These are phyloP conservation scores for Planiliza haematocheilus DNA, from an alignment of 2,113 vertebrate genomes.

Conservation along the genomic window DNA sequence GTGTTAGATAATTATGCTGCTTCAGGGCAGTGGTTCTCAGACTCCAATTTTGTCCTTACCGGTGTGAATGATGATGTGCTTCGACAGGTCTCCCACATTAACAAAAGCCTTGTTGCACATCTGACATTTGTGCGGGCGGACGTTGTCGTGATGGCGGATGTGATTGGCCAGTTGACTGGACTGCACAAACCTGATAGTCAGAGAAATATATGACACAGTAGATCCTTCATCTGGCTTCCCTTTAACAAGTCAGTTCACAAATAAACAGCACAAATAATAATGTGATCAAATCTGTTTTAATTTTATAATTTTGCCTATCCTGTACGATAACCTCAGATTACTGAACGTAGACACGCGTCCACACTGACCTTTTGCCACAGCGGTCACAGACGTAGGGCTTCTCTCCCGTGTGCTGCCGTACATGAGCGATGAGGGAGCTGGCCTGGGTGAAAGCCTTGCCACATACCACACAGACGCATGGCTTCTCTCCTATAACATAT, in stretches of 20 bases:
- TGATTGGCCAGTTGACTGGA: conserved; percentile 99
- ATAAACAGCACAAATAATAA: no score
- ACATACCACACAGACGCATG: conserved; percentile 93
- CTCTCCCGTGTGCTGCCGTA: conserved; percentile 97
- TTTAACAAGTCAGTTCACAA: background rate
- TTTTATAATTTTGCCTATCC: no score
- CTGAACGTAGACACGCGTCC: no score
- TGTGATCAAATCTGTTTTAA: no score
- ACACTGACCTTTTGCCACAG: conserved; percentile 93
- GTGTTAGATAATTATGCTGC: no score
- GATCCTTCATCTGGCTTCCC: no score
- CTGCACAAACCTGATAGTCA: conserved; percentile 90
- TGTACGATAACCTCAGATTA: no score
- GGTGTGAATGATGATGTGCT: conserved; percentile 99
- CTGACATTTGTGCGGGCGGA: conserved; percentile 96
- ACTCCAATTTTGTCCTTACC: conserved; percentile 76
- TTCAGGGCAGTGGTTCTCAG: background rate
- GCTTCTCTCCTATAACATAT: conserved; percentile 92
- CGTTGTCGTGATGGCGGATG: conserved; percentile 98
- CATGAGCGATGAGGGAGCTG: conserved; percentile 96
- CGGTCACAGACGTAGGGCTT: conserved; percentile 98
- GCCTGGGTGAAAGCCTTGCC: conserved; percentile 98
- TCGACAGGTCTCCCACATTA: conserved; percentile 96
- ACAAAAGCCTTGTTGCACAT: conserved; percentile 98
- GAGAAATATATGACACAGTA: conserved; percentile 9